Evolutionary conservation across 2,888 invertebrate genomes (phyloP).

Genomic region (Stenolophus ochropezus): DNA sequence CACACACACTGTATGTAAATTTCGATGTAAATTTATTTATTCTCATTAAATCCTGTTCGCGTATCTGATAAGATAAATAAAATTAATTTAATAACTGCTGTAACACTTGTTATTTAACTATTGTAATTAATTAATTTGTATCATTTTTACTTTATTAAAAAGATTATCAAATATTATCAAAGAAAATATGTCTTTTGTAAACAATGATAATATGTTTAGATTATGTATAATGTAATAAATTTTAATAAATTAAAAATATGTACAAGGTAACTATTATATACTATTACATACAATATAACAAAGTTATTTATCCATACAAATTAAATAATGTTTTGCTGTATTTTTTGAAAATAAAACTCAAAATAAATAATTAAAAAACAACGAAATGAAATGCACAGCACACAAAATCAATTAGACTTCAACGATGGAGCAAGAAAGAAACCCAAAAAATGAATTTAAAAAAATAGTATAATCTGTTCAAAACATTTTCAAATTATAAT

Average conservation of each 20-base stretch:
- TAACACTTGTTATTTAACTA: constrained; percentile 36
- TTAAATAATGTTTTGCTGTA: no score
- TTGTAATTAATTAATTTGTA: constrained; percentile 45
- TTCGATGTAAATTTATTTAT: constrained; percentile 38
- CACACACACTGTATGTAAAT: constrained; percentile 26
- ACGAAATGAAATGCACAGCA: not conserved
- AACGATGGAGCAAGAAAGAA: not conserved
- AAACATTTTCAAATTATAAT: not conserved
- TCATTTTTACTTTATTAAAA: constrained; percentile 48
- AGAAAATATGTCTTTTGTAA: constrained; percentile 23
- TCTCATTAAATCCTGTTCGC: constrained; percentile 32
- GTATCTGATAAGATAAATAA: constrained; percentile 45
- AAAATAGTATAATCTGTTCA: not conserved
- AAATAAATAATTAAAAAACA: no score
- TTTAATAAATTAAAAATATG: constrained; percentile 1
- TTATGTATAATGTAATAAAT: not conserved
- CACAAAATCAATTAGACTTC: not conserved
- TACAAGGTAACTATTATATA: no score
- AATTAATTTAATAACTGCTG: constrained; percentile 44
- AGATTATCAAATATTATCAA: constrained; percentile 43
- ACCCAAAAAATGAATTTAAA: not conserved
- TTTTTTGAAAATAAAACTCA: no score
- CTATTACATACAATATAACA: no score
- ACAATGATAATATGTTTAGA: constrained; percentile 22
- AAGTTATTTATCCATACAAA: no score